phyloP scores from a whole-genome alignment of 1,140 invertebrate genomes.

The Cydia pomonella region DNA sequence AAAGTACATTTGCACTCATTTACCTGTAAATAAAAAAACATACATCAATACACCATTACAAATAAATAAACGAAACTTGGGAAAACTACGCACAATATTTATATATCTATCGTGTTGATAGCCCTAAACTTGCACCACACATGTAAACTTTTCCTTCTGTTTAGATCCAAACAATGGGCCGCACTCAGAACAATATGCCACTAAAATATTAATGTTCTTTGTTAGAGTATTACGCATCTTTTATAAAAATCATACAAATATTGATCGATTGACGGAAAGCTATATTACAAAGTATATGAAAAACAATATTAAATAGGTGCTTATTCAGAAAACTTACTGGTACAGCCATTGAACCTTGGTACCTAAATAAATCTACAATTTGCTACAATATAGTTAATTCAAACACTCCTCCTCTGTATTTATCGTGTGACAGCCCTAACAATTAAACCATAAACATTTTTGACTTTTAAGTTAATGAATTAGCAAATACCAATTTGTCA shows the following conservation, averaged over 20 bases:
- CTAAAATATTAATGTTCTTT: constrained; percentile 58
- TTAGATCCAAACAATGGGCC: constrained; percentile 54
- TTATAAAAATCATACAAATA: constrained; percentile 41
- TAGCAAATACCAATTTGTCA: constrained; percentile 26
- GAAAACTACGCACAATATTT: not conserved
- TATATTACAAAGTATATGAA: too few species aligned
- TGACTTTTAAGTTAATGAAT: constrained; percentile 5
- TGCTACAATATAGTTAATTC: not conserved
- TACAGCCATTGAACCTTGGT: too few species aligned
- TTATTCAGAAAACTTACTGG: too few species aligned
- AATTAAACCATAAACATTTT: not conserved
- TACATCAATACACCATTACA: not conserved
- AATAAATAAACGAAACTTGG: not conserved
- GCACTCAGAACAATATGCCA: constrained; percentile 62
- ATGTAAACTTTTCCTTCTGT: constrained; percentile 40
- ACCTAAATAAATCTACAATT: too few species aligned
- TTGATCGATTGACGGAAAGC: not conserved
- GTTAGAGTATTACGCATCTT: constrained; percentile 49
- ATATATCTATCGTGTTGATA: constrained; percentile 33
- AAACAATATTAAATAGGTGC: too few species aligned
- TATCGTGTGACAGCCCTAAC: not conserved
- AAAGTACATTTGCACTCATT: not conserved
- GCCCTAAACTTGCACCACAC: constrained; percentile 41
- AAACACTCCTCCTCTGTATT: not conserved
- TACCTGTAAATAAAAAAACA: constrained; percentile 15